phyloP scores from a whole-genome alignment of 2,888 invertebrate genomes.

The Eubasilissa splendida region DNA sequence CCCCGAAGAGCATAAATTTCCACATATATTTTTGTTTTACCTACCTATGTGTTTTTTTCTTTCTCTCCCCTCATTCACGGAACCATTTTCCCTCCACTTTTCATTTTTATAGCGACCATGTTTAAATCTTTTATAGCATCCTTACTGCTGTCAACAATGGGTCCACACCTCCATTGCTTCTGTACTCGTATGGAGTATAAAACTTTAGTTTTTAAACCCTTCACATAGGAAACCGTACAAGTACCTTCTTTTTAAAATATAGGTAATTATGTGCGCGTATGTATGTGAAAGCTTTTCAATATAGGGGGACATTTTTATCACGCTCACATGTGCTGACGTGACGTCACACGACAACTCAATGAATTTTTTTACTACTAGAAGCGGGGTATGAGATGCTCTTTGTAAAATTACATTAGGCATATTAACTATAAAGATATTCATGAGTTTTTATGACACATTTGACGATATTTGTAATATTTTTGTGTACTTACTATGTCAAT shows the following conservation, averaged over 20 bases:
- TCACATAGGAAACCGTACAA: constrained; percentile 4
- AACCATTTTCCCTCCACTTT: constrained; percentile 33
- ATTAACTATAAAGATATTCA: not conserved
- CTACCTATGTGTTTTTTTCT: too few relatives aligned
- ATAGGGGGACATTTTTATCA: constrained; percentile 25
- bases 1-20: too few relatives aligned
- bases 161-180: not conserved
- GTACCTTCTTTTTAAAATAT: not conserved
- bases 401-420: not conserved
- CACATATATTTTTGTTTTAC: too few relatives aligned
- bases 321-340: constrained; percentile 14
- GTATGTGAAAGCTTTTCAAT: not conserved
- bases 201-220: constrained; percentile 27
- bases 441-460: too few relatives aligned
- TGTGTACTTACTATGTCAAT: too few relatives aligned
- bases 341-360: constrained; percentile 14
- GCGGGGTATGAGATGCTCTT: not conserved
- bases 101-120: constrained; percentile 35
- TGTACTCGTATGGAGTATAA: constrained; percentile 2
- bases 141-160: not conserved
- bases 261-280: constrained; percentile 8
- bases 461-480: too few relatives aligned
- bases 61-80: too few relatives aligned
- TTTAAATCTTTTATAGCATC: constrained; percentile 20
- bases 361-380: not conserved